Conservation (phyloP, 2,113 vertebrate species). For the Echinops telfairi region DNA sequence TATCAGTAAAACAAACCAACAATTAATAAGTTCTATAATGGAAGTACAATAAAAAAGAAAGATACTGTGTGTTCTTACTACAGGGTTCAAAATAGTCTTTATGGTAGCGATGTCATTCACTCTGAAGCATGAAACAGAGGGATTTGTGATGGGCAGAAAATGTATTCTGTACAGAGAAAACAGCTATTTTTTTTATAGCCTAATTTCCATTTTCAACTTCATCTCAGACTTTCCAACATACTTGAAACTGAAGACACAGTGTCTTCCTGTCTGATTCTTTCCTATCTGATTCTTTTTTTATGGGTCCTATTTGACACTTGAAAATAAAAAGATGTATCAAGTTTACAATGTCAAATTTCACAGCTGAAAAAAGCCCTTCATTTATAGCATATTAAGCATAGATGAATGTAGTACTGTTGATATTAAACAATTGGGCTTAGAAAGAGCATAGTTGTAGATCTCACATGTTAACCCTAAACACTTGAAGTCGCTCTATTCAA, state of each 20-base stretch:
- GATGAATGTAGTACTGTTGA: too few relatives aligned
- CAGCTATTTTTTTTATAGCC: too few relatives aligned
- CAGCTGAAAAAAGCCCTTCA: neutral
- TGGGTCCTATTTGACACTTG: too few relatives aligned
- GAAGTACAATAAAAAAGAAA: neutral
- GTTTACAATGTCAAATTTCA: too few relatives aligned
- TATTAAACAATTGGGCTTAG: neutral
- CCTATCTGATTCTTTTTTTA: too few relatives aligned
- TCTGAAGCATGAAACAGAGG: constrained; percentile 20
- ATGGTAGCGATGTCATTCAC: too few relatives aligned
- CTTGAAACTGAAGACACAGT: too few relatives aligned
- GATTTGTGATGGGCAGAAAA: constrained; percentile 26
- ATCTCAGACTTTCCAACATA: too few relatives aligned
- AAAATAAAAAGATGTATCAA: too few relatives aligned
- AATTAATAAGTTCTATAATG: neutral
- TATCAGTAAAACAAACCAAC: neutral
- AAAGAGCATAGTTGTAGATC: neutral
- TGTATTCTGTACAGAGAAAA: constrained; percentile 42
- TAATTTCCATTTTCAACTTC: too few relatives aligned
- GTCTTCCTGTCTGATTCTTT: too few relatives aligned
- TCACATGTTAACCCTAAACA: accelerated
- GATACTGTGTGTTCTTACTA: neutral
- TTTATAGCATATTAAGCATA: neutral
- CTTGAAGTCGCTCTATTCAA: too few relatives aligned
- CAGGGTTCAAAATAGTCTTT: neutral